A percentile compares a stretch with the other conserved stretches of the same genome.
phyloP scores from a whole-genome alignment of 2,888 invertebrate genomes.

The Cancer borealis region DNA sequence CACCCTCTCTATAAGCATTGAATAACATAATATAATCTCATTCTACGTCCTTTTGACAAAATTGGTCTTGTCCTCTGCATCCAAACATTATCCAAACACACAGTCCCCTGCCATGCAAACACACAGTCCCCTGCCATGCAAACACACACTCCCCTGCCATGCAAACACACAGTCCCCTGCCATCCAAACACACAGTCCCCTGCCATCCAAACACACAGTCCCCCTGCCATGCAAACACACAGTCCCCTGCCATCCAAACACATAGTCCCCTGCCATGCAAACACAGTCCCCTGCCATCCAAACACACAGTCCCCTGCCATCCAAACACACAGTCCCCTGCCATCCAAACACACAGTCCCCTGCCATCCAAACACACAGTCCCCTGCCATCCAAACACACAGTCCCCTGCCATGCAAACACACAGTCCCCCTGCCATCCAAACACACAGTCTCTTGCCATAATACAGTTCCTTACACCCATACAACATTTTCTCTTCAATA shows the following conservation, averaged over 20 bases:
- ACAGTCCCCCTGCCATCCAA: neutral
- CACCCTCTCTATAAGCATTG: too few relatives aligned
- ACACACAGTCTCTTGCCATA: neutral
- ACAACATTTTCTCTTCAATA: neutral
- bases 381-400: neutral
- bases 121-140: neutral
- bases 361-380: neutral
- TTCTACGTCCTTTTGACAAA: too few relatives aligned
- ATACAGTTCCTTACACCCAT: neutral
- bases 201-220: neutral
- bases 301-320: neutral
- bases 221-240: neutral
- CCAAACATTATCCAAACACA: too few relatives aligned
- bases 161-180: neutral
- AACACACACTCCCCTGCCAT: neutral
- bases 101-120: neutral
- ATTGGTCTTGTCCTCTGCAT: too few relatives aligned
- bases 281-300: too few relatives aligned
- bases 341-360: neutral
- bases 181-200: neutral
- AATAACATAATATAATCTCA: too few relatives aligned
- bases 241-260: neutral
- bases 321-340: neutral
- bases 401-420: neutral
- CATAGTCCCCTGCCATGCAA: neutral